These are phyloP conservation scores for Drymodes brunneopygia DNA, from an alignment of 2,113 vertebrate genomes.

Conservation along the genomic window DNA sequence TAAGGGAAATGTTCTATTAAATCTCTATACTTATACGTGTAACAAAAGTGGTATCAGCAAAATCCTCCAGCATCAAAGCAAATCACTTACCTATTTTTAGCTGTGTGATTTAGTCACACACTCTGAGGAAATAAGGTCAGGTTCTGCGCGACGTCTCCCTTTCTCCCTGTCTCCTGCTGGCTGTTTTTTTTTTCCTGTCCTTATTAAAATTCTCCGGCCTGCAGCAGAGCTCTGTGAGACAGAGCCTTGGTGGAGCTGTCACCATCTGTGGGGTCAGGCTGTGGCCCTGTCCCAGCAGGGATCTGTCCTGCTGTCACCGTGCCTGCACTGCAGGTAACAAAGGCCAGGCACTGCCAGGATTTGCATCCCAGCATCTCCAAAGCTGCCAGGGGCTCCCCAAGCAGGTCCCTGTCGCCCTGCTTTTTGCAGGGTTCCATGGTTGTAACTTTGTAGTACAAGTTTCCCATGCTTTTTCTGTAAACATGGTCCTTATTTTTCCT, in stretches of 20 bases:
- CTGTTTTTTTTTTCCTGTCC: background rate
- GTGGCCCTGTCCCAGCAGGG: background rate
- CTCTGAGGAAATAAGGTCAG: slow-evolving; percentile 63
- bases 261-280: slow-evolving; percentile 36
- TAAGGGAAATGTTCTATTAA: slow-evolving; percentile 63
- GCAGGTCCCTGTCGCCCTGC: too few relatives aligned
- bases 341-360: background rate
- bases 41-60: slow-evolving; percentile 67
- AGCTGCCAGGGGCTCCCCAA: rapidly evolving
- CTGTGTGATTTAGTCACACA: slow-evolving; percentile 52
- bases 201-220: slow-evolving; percentile 55
- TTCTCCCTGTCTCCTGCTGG: slow-evolving; percentile 2
- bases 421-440: too few relatives aligned
- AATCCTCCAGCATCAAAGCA: slow-evolving; percentile 66
- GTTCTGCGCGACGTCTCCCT: slow-evolving; percentile 4
- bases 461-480: too few relatives aligned
- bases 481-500: too few relatives aligned
- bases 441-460: too few relatives aligned
- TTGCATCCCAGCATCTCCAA: background rate
- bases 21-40: slow-evolving; percentile 60
- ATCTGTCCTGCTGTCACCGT: background rate
- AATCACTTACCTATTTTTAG: slow-evolving; percentile 66
- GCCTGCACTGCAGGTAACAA: background rate
- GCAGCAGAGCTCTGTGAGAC: slow-evolving; percentile 17
- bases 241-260: background rate